Evolutionary conservation across 2,888 invertebrate species (phyloP), one percentile per base, ranked within the genome.

Genomic region (Tineola bisselliella): DNA sequence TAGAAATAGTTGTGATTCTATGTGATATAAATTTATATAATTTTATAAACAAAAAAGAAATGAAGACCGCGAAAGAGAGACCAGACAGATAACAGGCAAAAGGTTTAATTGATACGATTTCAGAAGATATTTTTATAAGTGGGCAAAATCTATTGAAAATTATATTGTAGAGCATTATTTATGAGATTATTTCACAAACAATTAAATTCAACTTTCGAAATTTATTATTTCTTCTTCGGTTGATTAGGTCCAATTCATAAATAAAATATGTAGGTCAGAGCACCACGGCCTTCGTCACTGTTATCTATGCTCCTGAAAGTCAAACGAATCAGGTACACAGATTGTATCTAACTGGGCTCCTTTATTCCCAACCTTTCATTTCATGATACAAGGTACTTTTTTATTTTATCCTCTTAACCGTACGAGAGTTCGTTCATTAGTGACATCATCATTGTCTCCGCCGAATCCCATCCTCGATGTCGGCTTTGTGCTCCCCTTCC

Each of bases 171-270:
- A 44, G 44, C 44, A n/a, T 13, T 44, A 44, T 44, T 44, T 44
- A 44, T 44, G 6, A 44, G 6, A 44, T 44, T 13, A 44, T 13
- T 44, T 44, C 13, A n/a, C 44, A n/a, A 12, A n/a, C 44, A 44
- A 44, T 44, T 44, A 44, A 44, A 44, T 44, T 44, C 12, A 44
- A 44, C n/a, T 17, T 67, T 66, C 63, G 64, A 65, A 65, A 63
- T 65, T 64, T 62, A 68, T 68, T 64, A 65, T 64, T 66, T 62
- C 66, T 64, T 65, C 66, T 68, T 68, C 66, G 66, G 66, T 68
- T 66, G 67, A 68, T 66, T 65, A n/a, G n/a, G n/a, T n/a, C n/a
- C n/a, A n/a, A n/a, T 15, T 64, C 66, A 68, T 69, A 69, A 70
- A 70, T 70, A 68, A 69, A 68, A 68, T 68, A 70, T 70, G 44